phyloP scores from a whole-genome alignment of 2,797 vertebrate genomes.

The Pempheris klunzingeri region DNA sequence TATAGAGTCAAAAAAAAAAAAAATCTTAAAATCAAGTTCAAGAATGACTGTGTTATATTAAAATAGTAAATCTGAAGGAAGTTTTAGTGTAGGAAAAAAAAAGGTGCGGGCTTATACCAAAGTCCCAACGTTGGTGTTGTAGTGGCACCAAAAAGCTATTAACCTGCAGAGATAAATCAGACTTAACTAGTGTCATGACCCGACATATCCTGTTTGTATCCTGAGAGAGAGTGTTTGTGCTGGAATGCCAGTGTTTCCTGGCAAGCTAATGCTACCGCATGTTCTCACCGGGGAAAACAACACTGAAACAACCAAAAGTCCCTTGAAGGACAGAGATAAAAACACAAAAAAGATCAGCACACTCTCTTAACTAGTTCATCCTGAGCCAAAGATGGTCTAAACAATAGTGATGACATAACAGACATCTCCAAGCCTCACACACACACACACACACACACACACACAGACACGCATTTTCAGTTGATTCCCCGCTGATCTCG shows the following conservation, averaged over 20 bases:
- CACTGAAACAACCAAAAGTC: constrained; percentile 18
- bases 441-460: constrained; percentile 13
- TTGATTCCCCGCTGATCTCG: constrained; percentile 74
- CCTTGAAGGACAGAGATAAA: constrained; percentile 4
- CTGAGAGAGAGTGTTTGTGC: constrained; percentile 35
- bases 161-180: constrained; percentile 42
- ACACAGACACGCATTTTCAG: constrained; percentile 62
- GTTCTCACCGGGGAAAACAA: constrained; percentile 29
- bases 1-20: not conserved
- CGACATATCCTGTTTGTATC: constrained; percentile 57
- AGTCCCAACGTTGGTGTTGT: constrained; percentile 5
- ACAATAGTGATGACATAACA: constrained; percentile 62
- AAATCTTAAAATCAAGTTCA: not conserved
- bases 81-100: not conserved
- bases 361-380: constrained; percentile 15
- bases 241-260: constrained; percentile 56
- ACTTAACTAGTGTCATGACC: constrained; percentile 46
- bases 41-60: not conserved
- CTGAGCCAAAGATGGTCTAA: constrained; percentile 10
- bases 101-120: not conserved
- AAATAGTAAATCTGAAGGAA: constrained; percentile 1
- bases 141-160: constrained; percentile 19
- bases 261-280: constrained; percentile 21
- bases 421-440: not conserved
- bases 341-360: not conserved